Conservation (phyloP, 2,888 invertebrate species). For the Conistra vaccinii region DNA sequence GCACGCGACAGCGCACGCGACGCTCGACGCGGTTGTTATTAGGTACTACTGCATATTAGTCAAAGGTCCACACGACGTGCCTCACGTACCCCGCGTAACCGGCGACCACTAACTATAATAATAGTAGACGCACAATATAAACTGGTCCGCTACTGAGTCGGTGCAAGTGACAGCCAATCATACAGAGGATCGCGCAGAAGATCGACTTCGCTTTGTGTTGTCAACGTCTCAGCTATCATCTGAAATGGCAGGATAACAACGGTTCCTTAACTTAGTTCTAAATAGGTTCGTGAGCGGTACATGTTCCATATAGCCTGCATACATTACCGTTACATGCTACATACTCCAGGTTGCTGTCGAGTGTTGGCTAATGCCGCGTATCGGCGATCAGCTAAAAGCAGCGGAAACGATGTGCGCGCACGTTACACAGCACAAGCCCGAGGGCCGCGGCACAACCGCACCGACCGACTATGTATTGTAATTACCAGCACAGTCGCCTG, state of each 20-base stretch:
- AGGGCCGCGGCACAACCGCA: not conserved
- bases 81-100: no score
- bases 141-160: not conserved
- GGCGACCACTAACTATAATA: not conserved
- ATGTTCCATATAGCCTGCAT: conserved; percentile 8
- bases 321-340: conserved; percentile 14
- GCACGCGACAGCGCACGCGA: conserved; percentile 26
- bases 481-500: not conserved
- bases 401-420: conserved; percentile 38
- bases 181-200: conserved; percentile 2
- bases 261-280: not conserved
- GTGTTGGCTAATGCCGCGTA: conserved; percentile 35
- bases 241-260: not conserved
- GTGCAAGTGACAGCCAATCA: conserved; percentile 30
- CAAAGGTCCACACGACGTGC: not conserved
- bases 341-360: not conserved
- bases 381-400: conserved; percentile 48
- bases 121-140: not conserved
- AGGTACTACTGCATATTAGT: not conserved
- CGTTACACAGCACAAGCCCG: conserved; percentile 1
- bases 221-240: not conserved
- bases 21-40: not conserved
- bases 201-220: not conserved
- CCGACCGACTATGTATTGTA: not conserved
- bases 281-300: not conserved